Percentiles rank a stretch among this genome's conserved stretches.
Evolutionary conservation across 64 coral and sea anemone genomes (phyloP).

Genomic region (Platygyra sinensis): DNA sequence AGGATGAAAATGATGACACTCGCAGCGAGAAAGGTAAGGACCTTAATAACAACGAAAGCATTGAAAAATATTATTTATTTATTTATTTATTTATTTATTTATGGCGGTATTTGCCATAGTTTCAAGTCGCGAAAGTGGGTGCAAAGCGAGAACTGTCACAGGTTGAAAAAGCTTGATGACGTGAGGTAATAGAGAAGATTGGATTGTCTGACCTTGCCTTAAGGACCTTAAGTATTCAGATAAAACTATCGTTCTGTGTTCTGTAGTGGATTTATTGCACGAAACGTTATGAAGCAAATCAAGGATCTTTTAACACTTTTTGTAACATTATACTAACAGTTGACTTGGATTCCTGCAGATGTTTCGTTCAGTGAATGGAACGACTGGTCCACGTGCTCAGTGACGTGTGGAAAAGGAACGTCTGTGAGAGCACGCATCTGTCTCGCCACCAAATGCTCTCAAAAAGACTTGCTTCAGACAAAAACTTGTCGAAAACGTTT

Average conservation of each 20-base stretch:
- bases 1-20: background rate
- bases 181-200: too few species aligned
- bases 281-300: too few species aligned
- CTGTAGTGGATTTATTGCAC: too few species aligned
- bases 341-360: background rate
- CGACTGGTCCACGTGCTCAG: conserved; percentile 65
- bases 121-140: too few species aligned
- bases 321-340: background rate
- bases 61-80: background rate
- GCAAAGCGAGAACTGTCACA: too few species aligned
- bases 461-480: conserved; percentile 59
- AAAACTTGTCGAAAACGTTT: conserved; percentile 17
- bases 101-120: too few species aligned
- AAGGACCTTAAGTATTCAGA: too few species aligned
- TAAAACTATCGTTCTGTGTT: too few species aligned
- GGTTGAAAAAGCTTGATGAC: too few species aligned
- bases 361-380: conserved; percentile 60
- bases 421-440: conserved; percentile 56
- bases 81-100: background rate
- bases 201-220: too few species aligned
- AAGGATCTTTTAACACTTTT: background rate
- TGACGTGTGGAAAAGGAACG: conserved; percentile 40
- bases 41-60: background rate
- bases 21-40: background rate
- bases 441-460: conserved; percentile 18